Conservation (phyloP, 2,888 invertebrate genomes). For the Morpho deidamia region DNA sequence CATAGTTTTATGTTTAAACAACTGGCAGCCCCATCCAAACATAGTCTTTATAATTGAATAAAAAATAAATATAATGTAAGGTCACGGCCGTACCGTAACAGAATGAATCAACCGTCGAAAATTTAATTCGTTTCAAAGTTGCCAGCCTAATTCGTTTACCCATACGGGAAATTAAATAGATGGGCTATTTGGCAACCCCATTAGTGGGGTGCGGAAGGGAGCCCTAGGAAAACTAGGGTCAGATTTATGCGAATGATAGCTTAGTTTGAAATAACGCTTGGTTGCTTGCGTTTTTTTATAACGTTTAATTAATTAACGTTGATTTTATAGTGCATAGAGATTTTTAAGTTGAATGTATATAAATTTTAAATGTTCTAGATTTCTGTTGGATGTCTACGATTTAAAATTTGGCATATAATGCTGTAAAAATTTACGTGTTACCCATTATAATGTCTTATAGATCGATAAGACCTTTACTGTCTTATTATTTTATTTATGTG, state of each 20-base stretch:
- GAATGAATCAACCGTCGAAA: slow-evolving; percentile 63
- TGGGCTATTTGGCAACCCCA: slow-evolving; percentile 74
- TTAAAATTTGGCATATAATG: no score
- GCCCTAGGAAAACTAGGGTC: slow-evolving; percentile 53
- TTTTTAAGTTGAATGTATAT: no score
- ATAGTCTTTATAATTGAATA: slow-evolving; percentile 35
- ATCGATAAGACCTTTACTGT: no score
- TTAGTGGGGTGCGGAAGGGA: slow-evolving; percentile 51
- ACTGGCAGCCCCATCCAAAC: slow-evolving; percentile 11
- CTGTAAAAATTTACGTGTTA: no score
- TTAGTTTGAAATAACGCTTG: not conserved
- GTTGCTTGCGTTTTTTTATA: not conserved
- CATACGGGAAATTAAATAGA: slow-evolving; percentile 76
- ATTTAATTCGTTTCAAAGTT: slow-evolving; percentile 73
- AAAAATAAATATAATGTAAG: slow-evolving; percentile 24
- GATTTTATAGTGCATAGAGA: no score
- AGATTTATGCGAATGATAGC: slow-evolving; percentile 46
- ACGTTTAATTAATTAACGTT: no score
- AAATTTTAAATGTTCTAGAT: no score
- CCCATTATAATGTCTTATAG: no score
- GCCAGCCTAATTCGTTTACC: slow-evolving; percentile 74
- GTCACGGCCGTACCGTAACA: slow-evolving; percentile 11
- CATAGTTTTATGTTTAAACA: not conserved
- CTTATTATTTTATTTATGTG: no score
- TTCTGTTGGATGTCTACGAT: no score